Percentiles rank a stretch among this genome's conserved stretches.
Evolutionary conservation across 2,797 vertebrate species (phyloP).

Genomic region (Adelosebastes latens): DNA sequence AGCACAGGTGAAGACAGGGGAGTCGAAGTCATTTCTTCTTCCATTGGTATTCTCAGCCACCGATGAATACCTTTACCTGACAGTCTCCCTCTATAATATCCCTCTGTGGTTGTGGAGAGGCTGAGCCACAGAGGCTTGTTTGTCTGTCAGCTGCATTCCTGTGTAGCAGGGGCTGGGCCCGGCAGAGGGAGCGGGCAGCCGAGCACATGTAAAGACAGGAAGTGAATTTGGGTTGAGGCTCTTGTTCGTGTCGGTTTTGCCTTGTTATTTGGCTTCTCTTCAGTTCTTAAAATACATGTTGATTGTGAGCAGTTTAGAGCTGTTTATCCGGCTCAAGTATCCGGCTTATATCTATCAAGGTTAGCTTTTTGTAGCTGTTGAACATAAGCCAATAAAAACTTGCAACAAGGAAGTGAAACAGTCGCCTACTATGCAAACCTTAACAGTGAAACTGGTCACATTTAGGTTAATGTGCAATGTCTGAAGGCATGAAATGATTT

Average conservation of each 20-base stretch:
- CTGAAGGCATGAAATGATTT: constrained; percentile 7
- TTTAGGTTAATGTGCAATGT: background rate
- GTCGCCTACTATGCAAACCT: background rate
- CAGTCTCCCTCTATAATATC: background rate
- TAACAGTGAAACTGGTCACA: background rate
- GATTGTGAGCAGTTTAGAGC: background rate
- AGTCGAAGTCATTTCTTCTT: background rate
- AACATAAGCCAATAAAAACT: background rate
- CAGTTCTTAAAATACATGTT: background rate
- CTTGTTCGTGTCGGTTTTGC: constrained; percentile 10
- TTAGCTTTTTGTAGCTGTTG: background rate
- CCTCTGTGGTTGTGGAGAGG: constrained; percentile 23
- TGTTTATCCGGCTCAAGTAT: background rate
- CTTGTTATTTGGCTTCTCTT: constrained; percentile 22
- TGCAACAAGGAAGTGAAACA: constrained; percentile 17
- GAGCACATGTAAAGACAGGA: constrained; percentile 73
- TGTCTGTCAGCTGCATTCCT: constrained; percentile 62
- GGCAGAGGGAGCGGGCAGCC: constrained; percentile 23
- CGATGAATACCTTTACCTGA: constrained; percentile 52
- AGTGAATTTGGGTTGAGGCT: constrained; percentile 54
- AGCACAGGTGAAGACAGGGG: constrained; percentile 38
- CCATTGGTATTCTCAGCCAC: constrained; percentile 28
- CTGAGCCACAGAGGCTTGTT: constrained; percentile 48
- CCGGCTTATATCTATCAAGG: background rate
- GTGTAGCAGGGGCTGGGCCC: constrained; percentile 48